phyloP scores from a whole-genome alignment of 2,888 invertebrate genomes.

The Drepana falcataria region DNA sequence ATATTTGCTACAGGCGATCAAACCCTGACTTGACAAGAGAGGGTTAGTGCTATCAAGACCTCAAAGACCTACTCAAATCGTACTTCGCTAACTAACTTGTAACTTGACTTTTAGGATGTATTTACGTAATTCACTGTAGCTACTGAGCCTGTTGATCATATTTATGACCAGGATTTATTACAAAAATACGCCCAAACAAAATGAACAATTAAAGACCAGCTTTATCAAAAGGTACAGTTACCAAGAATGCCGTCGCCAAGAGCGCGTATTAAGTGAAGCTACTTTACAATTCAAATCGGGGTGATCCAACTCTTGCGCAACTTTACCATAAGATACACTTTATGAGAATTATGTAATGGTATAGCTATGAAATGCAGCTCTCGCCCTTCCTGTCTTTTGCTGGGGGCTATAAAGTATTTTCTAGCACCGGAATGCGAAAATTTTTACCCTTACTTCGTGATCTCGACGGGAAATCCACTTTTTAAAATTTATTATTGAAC shows the following conservation, averaged over 20 bases:
- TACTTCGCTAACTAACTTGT: too few relatives aligned
- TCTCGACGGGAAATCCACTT: not conserved
- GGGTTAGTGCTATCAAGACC: too few relatives aligned
- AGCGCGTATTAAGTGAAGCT: not conserved
- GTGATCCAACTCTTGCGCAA: constrained; percentile 10
- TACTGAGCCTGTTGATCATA: too few relatives aligned
- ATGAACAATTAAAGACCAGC: not conserved
- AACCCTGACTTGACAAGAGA: too few relatives aligned
- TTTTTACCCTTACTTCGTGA: constrained; percentile 10
- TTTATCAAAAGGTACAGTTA: not conserved
- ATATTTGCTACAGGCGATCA: too few relatives aligned
- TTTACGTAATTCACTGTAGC: too few relatives aligned
- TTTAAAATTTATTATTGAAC: not conserved
- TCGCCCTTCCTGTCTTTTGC: constrained; percentile 4
- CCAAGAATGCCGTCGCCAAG: not conserved
- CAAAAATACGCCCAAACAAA: too few relatives aligned
- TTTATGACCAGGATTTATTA: too few relatives aligned
- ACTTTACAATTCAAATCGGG: constrained; percentile 11
- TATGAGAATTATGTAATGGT: constrained; percentile 12
- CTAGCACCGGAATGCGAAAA: constrained; percentile 13
- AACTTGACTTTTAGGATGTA: too few relatives aligned
- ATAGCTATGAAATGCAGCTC: constrained; percentile 7
- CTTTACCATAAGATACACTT: constrained; percentile 9
- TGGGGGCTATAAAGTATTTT: constrained; percentile 14
- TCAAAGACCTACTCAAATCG: too few relatives aligned